Conservation (phyloP, 2,113 vertebrate species). For the Tor tambroides region DNA sequence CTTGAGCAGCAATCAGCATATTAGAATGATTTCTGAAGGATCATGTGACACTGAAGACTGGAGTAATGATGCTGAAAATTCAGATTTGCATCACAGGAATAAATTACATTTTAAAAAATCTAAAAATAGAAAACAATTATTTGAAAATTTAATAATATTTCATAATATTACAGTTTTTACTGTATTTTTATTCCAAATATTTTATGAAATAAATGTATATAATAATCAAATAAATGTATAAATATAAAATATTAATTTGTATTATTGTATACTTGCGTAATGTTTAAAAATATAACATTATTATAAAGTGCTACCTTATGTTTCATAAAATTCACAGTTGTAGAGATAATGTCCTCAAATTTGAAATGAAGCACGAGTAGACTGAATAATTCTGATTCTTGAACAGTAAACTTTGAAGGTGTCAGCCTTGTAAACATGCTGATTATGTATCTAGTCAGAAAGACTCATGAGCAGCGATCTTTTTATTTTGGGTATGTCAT, state of each 20-base stretch:
- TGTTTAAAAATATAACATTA: not conserved
- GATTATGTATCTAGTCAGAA: no score
- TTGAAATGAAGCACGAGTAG: no score
- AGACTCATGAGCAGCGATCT: no score
- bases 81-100: not conserved
- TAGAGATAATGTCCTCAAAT: no score
- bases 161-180: not conserved
- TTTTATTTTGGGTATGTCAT: no score
- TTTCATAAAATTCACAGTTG: no score
- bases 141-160: not conserved
- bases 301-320: not conserved
- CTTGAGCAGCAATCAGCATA: not conserved
- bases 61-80: not conserved
- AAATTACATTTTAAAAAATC: not conserved
- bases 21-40: not conserved
- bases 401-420: no score
- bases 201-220: no score
- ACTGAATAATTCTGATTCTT: no score
- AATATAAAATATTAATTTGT: not conserved
- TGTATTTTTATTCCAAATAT: not conserved
- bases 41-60: not conserved
- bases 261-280: not conserved
- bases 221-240: no score
- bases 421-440: no score
- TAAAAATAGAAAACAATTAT: not conserved